Evolutionary conservation across 2,113 vertebrate species (phyloP).

Genomic region (Aptenodytes patagonicus): DNA sequence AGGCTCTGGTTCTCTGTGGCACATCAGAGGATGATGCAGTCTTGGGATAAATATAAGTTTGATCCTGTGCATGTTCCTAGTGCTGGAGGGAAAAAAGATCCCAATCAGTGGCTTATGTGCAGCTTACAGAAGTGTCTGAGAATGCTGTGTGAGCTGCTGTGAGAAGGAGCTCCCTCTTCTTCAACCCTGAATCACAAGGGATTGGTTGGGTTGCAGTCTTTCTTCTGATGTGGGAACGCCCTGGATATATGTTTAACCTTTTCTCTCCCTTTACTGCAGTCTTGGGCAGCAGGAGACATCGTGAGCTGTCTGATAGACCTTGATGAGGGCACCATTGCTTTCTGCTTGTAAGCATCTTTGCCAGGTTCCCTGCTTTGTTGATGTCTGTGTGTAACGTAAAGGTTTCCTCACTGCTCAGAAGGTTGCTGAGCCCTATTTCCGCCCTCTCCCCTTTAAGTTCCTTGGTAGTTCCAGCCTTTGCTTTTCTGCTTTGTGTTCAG

Average conservation of each 20-base stretch:
- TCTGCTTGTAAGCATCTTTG: slow-evolving; percentile 87
- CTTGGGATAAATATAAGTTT: neutral
- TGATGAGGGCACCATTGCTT: slow-evolving; percentile 91
- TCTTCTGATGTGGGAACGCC: neutral
- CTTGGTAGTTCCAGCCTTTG: neutral
- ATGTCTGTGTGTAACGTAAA: neutral
- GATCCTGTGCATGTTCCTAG: neutral
- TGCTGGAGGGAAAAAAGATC: neutral
- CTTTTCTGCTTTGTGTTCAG: neutral
- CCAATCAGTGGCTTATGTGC: neutral
- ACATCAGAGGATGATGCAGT: neutral
- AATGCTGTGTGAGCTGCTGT: neutral
- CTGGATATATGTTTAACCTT: neutral
- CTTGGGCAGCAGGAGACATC: slow-evolving; percentile 97
- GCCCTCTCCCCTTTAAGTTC: neutral
- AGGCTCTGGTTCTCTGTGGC: neutral
- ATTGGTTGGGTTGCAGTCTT: neutral
- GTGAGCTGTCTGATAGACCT: slow-evolving; percentile 97
- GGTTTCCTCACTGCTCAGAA: neutral
- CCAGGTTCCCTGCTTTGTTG: neutral
- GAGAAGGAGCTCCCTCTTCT: neutral
- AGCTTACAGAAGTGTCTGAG: neutral
- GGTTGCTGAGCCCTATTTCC: neutral
- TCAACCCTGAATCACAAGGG: neutral
- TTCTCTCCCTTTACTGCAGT: slow-evolving; percentile 72